Conservation (phyloP, 2,888 invertebrate species). For the Rhagium mordax region DNA sequence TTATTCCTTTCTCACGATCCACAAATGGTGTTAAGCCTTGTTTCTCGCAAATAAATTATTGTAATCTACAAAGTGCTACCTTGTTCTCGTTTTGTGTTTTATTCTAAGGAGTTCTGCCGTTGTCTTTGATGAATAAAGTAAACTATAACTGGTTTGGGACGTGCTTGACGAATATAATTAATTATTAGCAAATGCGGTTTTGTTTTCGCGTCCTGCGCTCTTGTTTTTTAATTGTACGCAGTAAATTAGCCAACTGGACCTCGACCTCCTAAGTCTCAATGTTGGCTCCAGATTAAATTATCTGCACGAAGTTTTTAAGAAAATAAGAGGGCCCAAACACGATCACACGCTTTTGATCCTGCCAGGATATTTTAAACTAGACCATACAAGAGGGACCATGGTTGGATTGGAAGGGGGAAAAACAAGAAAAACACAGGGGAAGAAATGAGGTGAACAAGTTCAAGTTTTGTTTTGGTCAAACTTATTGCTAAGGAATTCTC, state of each 20-base stretch:
- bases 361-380: too few species aligned
- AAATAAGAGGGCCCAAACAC: too few species aligned
- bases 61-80: constrained; percentile 25
- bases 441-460: too few species aligned
- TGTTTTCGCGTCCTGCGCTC: neutral
- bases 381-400: too few species aligned
- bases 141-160: constrained; percentile 1
- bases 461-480: too few species aligned
- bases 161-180: neutral
- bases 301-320: too few species aligned
- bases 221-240: neutral
- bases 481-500: too few species aligned
- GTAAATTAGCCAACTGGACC: neutral
- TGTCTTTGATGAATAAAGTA: neutral
- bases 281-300: too few species aligned
- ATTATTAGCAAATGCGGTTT: neutral
- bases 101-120: neutral
- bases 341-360: too few species aligned
- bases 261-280: too few species aligned
- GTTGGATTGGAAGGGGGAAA: too few species aligned
- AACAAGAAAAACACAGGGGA: too few species aligned
- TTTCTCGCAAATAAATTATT: constrained; percentile 32
- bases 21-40: constrained; percentile 30
- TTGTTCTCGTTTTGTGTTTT: constrained; percentile 19
- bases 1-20: constrained; percentile 37